Conservation (phyloP, 2,888 invertebrate genomes). For the Thysanoteuthis rhombus region DNA sequence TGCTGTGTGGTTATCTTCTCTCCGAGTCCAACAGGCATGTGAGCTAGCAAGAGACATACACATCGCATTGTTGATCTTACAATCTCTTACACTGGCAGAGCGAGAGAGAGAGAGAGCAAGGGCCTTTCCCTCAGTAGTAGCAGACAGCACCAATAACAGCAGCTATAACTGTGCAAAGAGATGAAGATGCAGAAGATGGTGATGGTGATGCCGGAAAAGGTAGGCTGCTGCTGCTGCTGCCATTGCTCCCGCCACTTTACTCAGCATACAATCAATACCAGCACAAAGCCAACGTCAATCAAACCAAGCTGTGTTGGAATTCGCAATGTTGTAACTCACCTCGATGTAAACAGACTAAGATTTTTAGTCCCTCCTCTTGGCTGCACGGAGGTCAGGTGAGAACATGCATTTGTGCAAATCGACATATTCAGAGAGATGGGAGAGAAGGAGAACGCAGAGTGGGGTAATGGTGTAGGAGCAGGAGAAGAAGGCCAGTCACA, state of each 20-base stretch:
- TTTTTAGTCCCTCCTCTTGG: background rate
- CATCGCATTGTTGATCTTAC: background rate
- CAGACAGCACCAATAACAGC: slow-evolving; percentile 27
- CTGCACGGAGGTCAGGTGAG: background rate
- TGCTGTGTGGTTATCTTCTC: background rate
- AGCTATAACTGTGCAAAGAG: slow-evolving; percentile 16
- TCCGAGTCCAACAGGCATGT: background rate
- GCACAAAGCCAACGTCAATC: background rate
- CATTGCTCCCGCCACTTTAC: background rate
- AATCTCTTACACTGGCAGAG: background rate
- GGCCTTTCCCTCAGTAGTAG: slow-evolving; percentile 20
- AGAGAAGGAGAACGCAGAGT: background rate
- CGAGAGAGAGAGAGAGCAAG: background rate
- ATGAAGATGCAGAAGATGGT: background rate
- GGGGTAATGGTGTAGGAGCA: background rate
- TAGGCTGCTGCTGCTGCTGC: slow-evolving; percentile 1
- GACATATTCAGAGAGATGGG: background rate
- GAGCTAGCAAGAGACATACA: background rate
- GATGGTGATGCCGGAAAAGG: background rate
- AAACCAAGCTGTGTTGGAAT: background rate
- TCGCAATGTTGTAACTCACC: background rate
- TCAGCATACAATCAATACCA: background rate
- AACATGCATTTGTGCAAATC: background rate
- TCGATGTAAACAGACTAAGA: background rate
- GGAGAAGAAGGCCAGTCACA: background rate